A percentile compares a stretch with the other conserved stretches of the same genome.
These are phyloP conservation scores for Petrocephalus zakoni DNA, from an alignment of 2,113 vertebrate genomes.

Conservation along the genomic window DNA sequence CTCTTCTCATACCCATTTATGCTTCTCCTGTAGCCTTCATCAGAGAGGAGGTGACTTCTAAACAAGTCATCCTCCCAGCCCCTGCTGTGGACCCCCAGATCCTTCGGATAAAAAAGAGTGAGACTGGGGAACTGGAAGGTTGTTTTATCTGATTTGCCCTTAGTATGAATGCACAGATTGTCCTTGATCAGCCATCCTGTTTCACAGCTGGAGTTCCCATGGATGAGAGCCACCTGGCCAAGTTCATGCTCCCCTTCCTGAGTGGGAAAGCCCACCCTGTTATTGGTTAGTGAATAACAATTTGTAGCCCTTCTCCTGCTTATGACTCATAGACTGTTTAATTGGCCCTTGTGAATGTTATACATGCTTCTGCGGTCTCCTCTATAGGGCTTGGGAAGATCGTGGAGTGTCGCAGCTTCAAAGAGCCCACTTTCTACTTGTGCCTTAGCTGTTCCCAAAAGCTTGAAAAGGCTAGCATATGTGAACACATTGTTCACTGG, in stretches of 20 bases:
- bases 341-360: not conserved
- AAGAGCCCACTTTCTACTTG: constrained; percentile 20
- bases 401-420: constrained; percentile 20
- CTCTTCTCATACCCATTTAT: not conserved
- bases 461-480: not conserved
- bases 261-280: not conserved
- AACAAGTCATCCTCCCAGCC: not conserved
- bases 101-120: not conserved
- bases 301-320: not conserved
- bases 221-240: constrained; percentile 16
- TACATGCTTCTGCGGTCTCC: not conserved
- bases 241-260: constrained; percentile 17
- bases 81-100: not conserved
- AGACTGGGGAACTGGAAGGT: not conserved
- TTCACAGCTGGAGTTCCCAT: not conserved
- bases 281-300: constrained; percentile 4
- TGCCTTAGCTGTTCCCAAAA: constrained; percentile 16
- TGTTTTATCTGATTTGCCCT: not conserved
- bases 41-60: not conserved
- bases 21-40: not conserved
- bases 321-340: not conserved
- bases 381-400: constrained; percentile 1
- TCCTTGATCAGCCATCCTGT: not conserved
- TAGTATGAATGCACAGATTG: not conserved
- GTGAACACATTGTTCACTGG: constrained; percentile 9